Evolutionary conservation across 1,140 invertebrate species (phyloP), one percentile per base, ranked within the genome.

Genomic region (Microplitis demolitor): DNA sequence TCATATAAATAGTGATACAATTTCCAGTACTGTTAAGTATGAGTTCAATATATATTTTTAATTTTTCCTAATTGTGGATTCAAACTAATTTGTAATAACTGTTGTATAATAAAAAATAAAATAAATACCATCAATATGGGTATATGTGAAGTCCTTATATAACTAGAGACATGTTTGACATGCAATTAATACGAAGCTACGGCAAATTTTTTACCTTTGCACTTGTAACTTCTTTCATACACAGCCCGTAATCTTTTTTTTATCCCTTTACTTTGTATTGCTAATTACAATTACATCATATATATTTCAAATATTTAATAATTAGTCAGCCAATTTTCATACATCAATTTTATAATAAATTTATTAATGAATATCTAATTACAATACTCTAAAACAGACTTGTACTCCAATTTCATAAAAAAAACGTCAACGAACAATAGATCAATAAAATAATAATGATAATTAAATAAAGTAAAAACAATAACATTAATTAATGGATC

Each of bases 141-240:
- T 82, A 73, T 70, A 77, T 77, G 75, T 81, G 79, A 80, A 63
- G 53, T 63, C 76, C 70, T 74, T 71, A 77, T 83, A 82, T 76
- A 82, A 79, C 81, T 82, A 83, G 79, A 83, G 81, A 86, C 85
- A 86, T 86, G 85, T 86, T 86, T 85, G 85, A 86, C 85, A 86
- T 86, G 85, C 81, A 86, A 85, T 85, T 85, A 84, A 86, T 84
- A 77, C 78, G 85, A 86, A 86, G 85, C 85, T 84, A 81, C 83
- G 82, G 85, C 84, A 84, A 84, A 86, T 83, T 83, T 45, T 9
- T 72, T 82, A 79, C 83, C 83, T 83, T 84, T 87, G 85, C 83
- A 81, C 84, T 83, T 82, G 78, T 86, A 82, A 86, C 85, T 86
- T 86, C 84, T 33, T 80, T 80, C 81, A 76, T 83, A 84, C 84